These are phyloP conservation scores for Drosophila multiciliata DNA, from an alignment of 2,888 invertebrate species.

Conservation along the genomic window DNA sequence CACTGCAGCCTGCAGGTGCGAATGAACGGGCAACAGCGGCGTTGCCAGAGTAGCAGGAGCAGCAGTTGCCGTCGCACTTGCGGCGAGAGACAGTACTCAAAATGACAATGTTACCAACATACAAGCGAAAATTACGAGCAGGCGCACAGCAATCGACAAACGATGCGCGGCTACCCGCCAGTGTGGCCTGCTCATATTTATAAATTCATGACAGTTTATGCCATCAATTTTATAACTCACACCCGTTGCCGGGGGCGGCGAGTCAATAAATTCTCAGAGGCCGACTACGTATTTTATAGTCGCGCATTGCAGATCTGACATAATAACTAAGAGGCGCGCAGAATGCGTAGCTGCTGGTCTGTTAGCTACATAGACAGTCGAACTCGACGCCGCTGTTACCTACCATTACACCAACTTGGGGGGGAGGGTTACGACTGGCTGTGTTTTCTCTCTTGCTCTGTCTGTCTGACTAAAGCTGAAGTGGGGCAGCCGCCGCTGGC, in stretches of 20 bases:
- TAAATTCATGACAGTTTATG: slow-evolving; percentile 77
- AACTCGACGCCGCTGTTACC: slow-evolving; percentile 41
- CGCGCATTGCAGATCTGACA: slow-evolving; percentile 83
- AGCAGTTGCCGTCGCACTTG: slow-evolving; percentile 23
- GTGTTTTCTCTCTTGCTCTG: slow-evolving; percentile 4
- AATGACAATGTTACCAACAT: slow-evolving; percentile 82
- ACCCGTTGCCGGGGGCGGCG: slow-evolving; percentile 72
- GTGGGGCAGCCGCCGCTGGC: slow-evolving; percentile 24
- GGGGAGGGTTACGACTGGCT: not conserved
- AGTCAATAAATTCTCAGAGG: slow-evolving; percentile 81
- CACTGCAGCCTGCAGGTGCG: slow-evolving; percentile 37
- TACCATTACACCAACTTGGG: slow-evolving; percentile 23
- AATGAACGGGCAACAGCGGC: slow-evolving; percentile 50
- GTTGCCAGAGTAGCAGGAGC: slow-evolving; percentile 70
- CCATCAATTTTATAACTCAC: slow-evolving; percentile 81
- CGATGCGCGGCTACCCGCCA: slow-evolving; percentile 7
- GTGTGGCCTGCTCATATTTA: slow-evolving; percentile 56
- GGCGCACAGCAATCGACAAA: slow-evolving; percentile 56
- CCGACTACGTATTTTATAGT: slow-evolving; percentile 81
- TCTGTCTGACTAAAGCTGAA: slow-evolving; percentile 11
- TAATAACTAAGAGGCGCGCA: slow-evolving; percentile 82
- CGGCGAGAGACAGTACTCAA: slow-evolving; percentile 44
- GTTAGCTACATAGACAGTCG: slow-evolving; percentile 53
- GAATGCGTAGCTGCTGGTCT: slow-evolving; percentile 72
- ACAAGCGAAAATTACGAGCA: slow-evolving; percentile 73